Base-by-base conservation (phyloP, 1,140 invertebrate genomes). In the Drosophila leontia region DNA sequence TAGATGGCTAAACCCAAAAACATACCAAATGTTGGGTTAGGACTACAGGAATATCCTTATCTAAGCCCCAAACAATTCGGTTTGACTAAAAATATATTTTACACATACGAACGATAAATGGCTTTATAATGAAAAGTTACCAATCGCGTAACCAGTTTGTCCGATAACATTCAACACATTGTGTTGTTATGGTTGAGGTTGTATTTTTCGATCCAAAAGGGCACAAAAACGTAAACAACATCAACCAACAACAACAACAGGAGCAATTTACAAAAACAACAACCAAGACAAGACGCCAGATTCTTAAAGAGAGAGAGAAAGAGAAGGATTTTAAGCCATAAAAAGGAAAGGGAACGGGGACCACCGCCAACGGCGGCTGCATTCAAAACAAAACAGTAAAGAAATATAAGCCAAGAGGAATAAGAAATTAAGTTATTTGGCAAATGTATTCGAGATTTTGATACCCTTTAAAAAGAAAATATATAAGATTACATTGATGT, bases 191-290 rank as follows among this genome's bases (percentile, higher is more conserved):
- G 64, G 45, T 45, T 45, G 23, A 44, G 44, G 34, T 55, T 70
- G 51, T 55, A 55, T 23, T 17, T 23, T 35, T 44, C 41, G 60
- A 42, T 76, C 67, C 69, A 82, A 87, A 86, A 68, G 70, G 71
- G 56, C 82, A 75, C 51, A 61, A 74, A 82, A 86, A 87, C 83
- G 83, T 86, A 86, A 87, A 87, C 82, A 86, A 82, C 82, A 72
- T 41, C 64, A 19, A 35, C 34, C 51, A 82, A 72, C 70, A 75
- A 67, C 53, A 78, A 37, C 45, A 51, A 34, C n/a, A 82, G 76
- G 65, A 72, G 67, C 50, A 57, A 41, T 37, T 39, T 37, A 35
- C 41, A 50, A 63, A 61, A 57, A 76, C 61, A 47, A 80, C 35
- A 72, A 42, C 57, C 51, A 56, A 58, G 68, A 26, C 47, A 48